Conservation (phyloP, 2,113 vertebrate species). For the Formicarius rufipectus region DNA sequence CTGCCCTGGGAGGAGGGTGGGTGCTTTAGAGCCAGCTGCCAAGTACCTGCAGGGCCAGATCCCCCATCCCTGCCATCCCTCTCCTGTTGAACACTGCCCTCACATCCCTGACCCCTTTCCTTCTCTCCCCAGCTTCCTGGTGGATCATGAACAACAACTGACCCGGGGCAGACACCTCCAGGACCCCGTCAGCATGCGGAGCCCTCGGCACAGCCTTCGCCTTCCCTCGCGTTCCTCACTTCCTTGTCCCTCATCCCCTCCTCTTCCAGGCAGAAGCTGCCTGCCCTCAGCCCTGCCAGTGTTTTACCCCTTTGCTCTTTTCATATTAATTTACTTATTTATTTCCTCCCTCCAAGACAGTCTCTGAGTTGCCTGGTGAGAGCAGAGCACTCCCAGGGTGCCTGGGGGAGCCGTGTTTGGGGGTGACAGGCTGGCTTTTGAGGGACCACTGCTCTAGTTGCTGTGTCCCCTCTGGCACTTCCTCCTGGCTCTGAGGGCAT, state of each 20-base stretch:
- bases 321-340: neutral
- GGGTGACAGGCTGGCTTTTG: neutral
- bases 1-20: fast-evolving
- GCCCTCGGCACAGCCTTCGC: neutral
- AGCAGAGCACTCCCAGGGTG: fast-evolving
- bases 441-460: neutral
- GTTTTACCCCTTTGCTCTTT: neutral
- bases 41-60: neutral
- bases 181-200: neutral
- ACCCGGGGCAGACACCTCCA: neutral
- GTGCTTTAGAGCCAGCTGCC: neutral
- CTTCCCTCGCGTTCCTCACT: neutral
- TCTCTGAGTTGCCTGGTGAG: neutral
- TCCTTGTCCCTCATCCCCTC: neutral
- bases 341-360: too few species aligned
- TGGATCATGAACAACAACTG: constrained; percentile 96
- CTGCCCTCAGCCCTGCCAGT: neutral
- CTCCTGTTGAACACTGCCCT: neutral
- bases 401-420: fast-evolving
- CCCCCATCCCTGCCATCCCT: neutral
- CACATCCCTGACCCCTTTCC: neutral
- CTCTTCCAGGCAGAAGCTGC: neutral
- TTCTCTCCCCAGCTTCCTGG: constrained; percentile 86
- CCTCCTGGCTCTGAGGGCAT: neutral
- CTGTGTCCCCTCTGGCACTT: neutral